Evolutionary conservation across 2,113 vertebrate genomes (phyloP).

Genomic region (Fregetta grallaria): DNA sequence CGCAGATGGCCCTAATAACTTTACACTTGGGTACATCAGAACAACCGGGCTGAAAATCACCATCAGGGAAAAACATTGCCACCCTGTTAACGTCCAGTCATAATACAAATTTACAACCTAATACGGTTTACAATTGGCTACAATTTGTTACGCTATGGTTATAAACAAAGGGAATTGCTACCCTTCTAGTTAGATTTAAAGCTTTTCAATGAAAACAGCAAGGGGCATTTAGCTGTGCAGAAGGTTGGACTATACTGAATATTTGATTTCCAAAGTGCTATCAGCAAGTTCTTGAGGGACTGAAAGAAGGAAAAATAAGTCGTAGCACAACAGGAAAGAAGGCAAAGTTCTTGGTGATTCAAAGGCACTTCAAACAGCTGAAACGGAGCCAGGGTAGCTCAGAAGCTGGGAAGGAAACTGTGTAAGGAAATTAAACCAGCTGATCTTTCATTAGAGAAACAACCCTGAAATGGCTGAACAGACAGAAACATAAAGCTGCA

Average conservation of each 20-base stretch:
- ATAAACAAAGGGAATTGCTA: constrained; percentile 41
- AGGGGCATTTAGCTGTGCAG: constrained; percentile 38
- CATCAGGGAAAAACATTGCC: neutral
- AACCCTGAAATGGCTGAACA: neutral
- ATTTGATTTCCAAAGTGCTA: constrained; percentile 52
- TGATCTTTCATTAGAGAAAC: constrained; percentile 17
- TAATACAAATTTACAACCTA: constrained; percentile 51
- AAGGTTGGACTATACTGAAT: constrained; percentile 10
- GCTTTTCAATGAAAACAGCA: constrained; percentile 42
- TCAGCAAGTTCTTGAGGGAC: constrained; percentile 24
- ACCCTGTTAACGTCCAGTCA: constrained; percentile 18
- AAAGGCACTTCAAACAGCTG: neutral
- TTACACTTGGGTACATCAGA: constrained; percentile 29
- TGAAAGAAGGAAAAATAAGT: constrained; percentile 6
- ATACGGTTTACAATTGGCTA: constrained; percentile 40
- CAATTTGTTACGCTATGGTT: constrained; percentile 26
- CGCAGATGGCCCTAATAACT: constrained; percentile 2
- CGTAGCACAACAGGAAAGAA: constrained; percentile 15
- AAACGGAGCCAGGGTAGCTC: neutral
- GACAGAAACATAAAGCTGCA: neutral
- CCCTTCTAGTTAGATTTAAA: constrained; percentile 34
- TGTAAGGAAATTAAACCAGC: constrained; percentile 8
- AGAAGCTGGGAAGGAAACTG: neutral
- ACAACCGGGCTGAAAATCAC: constrained; percentile 32
- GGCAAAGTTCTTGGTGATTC: neutral